Evolutionary conservation across 2,113 vertebrate species (phyloP), one percentile per base, ranked within the genome.

Genomic region (Cygnus atratus): DNA sequence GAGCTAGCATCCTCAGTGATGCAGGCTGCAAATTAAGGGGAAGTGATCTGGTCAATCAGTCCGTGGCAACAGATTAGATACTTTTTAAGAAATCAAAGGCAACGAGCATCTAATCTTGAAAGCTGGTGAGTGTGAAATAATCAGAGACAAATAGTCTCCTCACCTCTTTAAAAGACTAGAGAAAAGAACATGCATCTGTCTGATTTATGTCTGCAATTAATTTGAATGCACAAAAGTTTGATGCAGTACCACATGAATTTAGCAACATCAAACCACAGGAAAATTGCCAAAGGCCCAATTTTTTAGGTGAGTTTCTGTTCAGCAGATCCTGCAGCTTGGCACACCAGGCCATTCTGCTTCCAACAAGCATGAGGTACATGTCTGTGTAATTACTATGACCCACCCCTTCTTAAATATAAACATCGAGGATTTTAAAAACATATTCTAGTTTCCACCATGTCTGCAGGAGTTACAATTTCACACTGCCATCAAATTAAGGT

Each of bases 401-500:
- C 68, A 16, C 14, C 6, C n/a, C 37, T 54, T 77, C 65, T 70
- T 66, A 82, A 66, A 54, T 29, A 67, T 5, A 50, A 83, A 73
- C 6, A 35, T 28, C 54, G 16, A 57, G 44, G 78, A 39, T 44
- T 92, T 80, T 35, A 89, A 74, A 84, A 83, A 81, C 31, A 31
- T 15, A 44, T 11, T 78, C 2, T 31, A 29, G 81, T 92, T 90
- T 92, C 87, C 71, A 74, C n/a, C 48, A 62, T 29, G 58, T 92
- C 89, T 78, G 63, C 63, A 70, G 44, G 67, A 92, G 48, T 90
- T 96, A 91, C 24, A 65, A 66, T 93, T 96, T 94, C 79, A 79
- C 74, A 91, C 70, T 73, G 72, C 48, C 87, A 92, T 90, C 71
- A 93, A 93, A 93, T 96, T 86, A 92, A 76, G 65, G 85, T 15